Percentiles rank a stretch among this genome's conserved stretches.
Evolutionary conservation across 2,797 vertebrate species (phyloP).

Genomic region (Gymnothorax reevesii): DNA sequence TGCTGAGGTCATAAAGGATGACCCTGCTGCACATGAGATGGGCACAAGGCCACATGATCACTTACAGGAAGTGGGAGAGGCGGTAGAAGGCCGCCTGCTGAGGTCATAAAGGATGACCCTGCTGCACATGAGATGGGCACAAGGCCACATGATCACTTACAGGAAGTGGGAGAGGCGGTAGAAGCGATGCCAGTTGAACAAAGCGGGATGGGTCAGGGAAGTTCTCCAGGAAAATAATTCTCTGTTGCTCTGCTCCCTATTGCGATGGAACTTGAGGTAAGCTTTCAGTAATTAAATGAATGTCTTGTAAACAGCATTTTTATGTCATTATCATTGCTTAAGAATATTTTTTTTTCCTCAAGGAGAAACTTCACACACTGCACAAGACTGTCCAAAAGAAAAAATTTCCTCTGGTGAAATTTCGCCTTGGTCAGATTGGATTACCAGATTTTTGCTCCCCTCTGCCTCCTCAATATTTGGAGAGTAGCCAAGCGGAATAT

Average conservation of each 20-base stretch:
- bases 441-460: neutral
- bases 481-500: slow-evolving; percentile 1
- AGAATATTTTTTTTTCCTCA: neutral
- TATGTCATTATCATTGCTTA: neutral
- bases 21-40: too few species aligned
- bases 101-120: too few species aligned
- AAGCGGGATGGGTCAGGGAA: slow-evolving; percentile 8
- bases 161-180: too few species aligned
- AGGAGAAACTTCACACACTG: slow-evolving; percentile 4
- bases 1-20: too few species aligned
- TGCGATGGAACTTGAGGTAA: slow-evolving; percentile 4
- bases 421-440: slow-evolving; percentile 7
- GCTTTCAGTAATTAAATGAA: slow-evolving; percentile 10
- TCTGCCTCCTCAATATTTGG: slow-evolving; percentile 10
- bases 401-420: neutral
- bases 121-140: too few species aligned
- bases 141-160: too few species aligned
- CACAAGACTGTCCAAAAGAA: neutral
- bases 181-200: too few species aligned
- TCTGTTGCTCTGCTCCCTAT: slow-evolving; percentile 13
- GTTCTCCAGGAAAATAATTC: neutral
- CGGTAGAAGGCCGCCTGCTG: too few species aligned
- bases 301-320: neutral
- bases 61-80: too few species aligned
- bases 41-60: too few species aligned